phyloP scores from a whole-genome alignment of 2,113 vertebrate genomes.

The Chinchilla lanigera region DNA sequence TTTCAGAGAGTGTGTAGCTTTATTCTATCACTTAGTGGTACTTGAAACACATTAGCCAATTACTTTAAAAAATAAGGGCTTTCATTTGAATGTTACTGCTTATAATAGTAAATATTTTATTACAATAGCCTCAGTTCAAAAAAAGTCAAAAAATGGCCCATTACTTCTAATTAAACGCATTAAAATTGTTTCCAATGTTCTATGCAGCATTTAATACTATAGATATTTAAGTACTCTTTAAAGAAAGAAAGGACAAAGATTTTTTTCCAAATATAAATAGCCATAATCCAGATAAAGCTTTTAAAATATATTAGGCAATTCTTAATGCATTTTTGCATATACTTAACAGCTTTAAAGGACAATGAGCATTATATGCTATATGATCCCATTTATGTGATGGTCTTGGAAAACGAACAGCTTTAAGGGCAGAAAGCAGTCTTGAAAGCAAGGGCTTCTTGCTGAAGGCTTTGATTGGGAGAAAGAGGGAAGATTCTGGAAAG shows the following conservation, averaged over 20 bases:
- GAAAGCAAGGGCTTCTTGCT: not conserved
- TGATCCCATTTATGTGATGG: not conserved
- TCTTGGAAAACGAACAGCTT: not conserved
- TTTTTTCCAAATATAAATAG: not conserved
- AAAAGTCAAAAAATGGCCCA: constrained; percentile 78
- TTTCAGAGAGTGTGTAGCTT: not conserved
- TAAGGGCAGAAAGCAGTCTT: not conserved
- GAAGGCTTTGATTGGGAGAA: fast-evolving
- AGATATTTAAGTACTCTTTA: constrained; percentile 9
- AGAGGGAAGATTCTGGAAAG: no score
- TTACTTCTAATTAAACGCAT: constrained; percentile 85
- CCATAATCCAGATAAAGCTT: not conserved
- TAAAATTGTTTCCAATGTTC: constrained; percentile 62
- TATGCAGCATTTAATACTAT: constrained; percentile 31
- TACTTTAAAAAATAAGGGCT: constrained; percentile 69
- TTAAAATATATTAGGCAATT: not conserved
- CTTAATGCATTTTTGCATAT: not conserved
- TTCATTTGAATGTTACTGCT: constrained; percentile 62
- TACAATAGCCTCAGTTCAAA: not conserved
- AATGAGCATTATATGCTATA: not conserved
- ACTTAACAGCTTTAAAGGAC: constrained; percentile 8
- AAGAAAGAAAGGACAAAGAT: not conserved
- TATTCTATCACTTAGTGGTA: not conserved
- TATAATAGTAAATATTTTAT: constrained; percentile 75
- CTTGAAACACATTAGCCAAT: constrained; percentile 51